Evolutionary conservation across 2,888 invertebrate genomes (phyloP).

Genomic region (Zele albiditarsus): DNA sequence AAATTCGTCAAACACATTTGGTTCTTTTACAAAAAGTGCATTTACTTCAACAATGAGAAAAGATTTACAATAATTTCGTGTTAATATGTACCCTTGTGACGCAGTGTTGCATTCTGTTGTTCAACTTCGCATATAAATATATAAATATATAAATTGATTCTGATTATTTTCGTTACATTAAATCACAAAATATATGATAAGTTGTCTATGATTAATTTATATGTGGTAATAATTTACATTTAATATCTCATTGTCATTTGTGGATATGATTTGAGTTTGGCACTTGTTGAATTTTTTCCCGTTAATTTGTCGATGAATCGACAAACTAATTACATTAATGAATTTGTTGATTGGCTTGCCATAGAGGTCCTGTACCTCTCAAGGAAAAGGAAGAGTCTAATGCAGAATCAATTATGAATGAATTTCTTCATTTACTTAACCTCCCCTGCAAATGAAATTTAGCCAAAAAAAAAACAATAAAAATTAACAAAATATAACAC

Average conservation of each 20-base stretch:
- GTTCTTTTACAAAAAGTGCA: conserved; percentile 56
- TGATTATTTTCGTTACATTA: not conserved
- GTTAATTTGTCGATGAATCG: not conserved
- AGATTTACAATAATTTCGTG: conserved; percentile 59
- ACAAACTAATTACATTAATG: not conserved
- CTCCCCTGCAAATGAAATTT: not conserved
- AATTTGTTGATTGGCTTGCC: not conserved
- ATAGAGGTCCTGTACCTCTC: not conserved
- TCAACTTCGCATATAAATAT: not conserved
- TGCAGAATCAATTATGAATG: conserved; percentile 19
- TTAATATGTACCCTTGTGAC: conserved; percentile 41
- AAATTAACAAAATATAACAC: not conserved
- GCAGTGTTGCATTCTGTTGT: conserved; percentile 17
- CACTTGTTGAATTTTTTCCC: not conserved
- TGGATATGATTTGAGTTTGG: not conserved
- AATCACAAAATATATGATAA: not conserved
- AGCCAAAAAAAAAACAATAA: not conserved
- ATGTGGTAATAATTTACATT: not conserved
- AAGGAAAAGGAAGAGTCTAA: conserved; percentile 5
- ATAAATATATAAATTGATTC: conserved; percentile 27
- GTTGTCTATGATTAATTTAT: not conserved
- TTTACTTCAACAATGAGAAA: conserved; percentile 63
- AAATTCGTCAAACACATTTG: not conserved
- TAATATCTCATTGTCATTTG: conserved; percentile 3
- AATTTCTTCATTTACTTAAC: not conserved